Evolutionary conservation across 2,888 invertebrate species (phyloP).

Genomic region (Galerucella calmariensis): DNA sequence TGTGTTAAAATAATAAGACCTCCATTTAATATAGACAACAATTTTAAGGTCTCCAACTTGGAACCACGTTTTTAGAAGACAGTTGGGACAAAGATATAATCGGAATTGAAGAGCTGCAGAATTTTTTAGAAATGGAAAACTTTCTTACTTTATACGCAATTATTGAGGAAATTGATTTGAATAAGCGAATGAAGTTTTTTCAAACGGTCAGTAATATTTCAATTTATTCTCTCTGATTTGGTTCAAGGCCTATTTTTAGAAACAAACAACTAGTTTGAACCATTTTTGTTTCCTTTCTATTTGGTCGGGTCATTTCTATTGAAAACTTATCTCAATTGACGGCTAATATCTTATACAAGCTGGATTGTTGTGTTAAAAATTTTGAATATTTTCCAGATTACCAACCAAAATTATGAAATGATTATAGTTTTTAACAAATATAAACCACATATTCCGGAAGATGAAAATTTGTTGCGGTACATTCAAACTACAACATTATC

Average conservation of each 20-base stretch:
- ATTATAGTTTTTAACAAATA: slow-evolving; percentile 73
- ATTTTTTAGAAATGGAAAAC: slow-evolving; percentile 66
- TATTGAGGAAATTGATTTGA: slow-evolving; percentile 60
- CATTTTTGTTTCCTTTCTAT: too few species aligned
- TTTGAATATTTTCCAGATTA: slow-evolving; percentile 34
- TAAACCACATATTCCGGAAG: slow-evolving; percentile 69
- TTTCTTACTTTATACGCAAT: slow-evolving; percentile 65
- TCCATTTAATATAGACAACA: too few species aligned
- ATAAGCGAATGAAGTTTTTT: slow-evolving; percentile 54
- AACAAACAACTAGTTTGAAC: too few species aligned
- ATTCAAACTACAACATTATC: slow-evolving; percentile 71
- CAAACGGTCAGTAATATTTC: slow-evolving; percentile 47
- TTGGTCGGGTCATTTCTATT: too few species aligned
- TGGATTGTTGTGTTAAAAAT: too few species aligned
- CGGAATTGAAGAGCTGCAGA: slow-evolving; percentile 62
- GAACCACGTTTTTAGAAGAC: slow-evolving; percentile 52
- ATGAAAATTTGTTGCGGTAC: slow-evolving; percentile 69
- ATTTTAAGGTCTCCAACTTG: slow-evolving; percentile 54
- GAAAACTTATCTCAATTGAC: too few species aligned
- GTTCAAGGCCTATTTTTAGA: too few species aligned
- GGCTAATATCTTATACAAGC: too few species aligned
- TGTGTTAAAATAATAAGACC: too few species aligned
- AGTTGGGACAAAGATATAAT: slow-evolving; percentile 55
- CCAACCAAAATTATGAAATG: slow-evolving; percentile 41
- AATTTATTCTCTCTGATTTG: not conserved